phyloP scores from a whole-genome alignment of 2,888 invertebrate species.

The Pterostichus madidus region DNA sequence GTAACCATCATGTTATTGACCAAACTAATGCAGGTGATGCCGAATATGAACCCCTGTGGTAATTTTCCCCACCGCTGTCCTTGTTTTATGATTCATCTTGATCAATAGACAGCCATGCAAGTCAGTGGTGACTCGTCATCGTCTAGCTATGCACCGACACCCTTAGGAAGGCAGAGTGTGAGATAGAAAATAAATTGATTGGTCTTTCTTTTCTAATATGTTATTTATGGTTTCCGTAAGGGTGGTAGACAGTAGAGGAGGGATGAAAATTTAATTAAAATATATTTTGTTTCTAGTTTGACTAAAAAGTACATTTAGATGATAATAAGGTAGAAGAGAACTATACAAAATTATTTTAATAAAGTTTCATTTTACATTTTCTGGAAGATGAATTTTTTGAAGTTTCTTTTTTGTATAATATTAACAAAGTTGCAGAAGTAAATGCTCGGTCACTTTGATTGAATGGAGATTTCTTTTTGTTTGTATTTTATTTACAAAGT shows the following conservation, averaged over 20 bases:
- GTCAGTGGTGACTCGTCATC: slow-evolving; percentile 51
- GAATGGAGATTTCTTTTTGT: too few relatives aligned
- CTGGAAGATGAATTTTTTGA: too few relatives aligned
- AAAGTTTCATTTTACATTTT: background rate
- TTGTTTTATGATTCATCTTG: slow-evolving; percentile 47
- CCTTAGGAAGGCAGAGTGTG: background rate
- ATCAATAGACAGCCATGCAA: slow-evolving; percentile 16
- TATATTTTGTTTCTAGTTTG: background rate
- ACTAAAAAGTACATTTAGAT: too few relatives aligned
- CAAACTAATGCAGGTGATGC: slow-evolving; percentile 44
- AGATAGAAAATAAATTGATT: background rate
- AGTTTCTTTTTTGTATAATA: too few relatives aligned
- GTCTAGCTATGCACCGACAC: slow-evolving; percentile 15
- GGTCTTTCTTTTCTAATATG: background rate
- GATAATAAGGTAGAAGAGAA: too few relatives aligned
- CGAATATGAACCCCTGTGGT: background rate
- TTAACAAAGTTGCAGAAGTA: too few relatives aligned
- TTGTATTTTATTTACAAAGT: too few relatives aligned
- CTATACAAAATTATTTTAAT: background rate
- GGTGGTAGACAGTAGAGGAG: background rate
- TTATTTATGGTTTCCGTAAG: background rate
- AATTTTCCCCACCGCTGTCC: slow-evolving; percentile 7
- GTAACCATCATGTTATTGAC: slow-evolving; percentile 15
- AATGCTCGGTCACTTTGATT: too few relatives aligned
- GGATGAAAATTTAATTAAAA: background rate